These are phyloP conservation scores for Nycticebus coucang DNA, from an alignment of 2,113 vertebrate species.

Conservation along the genomic window DNA sequence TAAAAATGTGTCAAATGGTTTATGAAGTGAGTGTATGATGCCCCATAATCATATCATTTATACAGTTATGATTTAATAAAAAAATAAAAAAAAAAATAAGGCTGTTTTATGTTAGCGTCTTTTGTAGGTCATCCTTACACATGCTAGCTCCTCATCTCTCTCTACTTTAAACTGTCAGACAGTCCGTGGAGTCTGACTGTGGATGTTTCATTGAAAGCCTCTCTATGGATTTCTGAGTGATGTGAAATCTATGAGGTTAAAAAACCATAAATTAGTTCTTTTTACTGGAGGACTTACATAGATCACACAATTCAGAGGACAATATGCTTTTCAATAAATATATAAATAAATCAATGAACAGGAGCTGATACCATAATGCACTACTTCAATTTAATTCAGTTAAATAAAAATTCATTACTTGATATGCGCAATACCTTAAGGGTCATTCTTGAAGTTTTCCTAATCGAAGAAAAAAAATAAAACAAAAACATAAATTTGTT, in stretches of 20 bases:
- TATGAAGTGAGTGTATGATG: no score
- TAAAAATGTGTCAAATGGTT: no score
- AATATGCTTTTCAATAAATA: constrained; percentile 34
- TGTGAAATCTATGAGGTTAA: constrained; percentile 47
- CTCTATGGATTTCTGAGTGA: constrained; percentile 64
- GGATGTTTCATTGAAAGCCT: constrained; percentile 61
- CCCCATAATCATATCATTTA: no score
- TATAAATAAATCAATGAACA: not conserved
- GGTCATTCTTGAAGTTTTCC: not conserved
- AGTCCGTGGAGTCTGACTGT: constrained; percentile 40
- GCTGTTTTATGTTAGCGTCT: constrained; percentile 3
- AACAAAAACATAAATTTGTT: not conserved
- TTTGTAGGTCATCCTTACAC: constrained; percentile 32
- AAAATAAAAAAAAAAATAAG: no score
- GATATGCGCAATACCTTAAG: not conserved
- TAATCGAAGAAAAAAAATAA: not conserved
- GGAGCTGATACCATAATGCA: not conserved
- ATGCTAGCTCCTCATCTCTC: constrained; percentile 37
- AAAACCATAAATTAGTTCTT: constrained; percentile 59
- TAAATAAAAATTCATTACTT: not conserved
- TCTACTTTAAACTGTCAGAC: constrained; percentile 43
- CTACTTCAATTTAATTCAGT: constrained; percentile 44
- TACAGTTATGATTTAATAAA: no score
- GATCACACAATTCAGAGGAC: constrained; percentile 21
- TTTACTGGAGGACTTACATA: constrained; percentile 49